A percentile compares a stretch with the other conserved stretches of the same genome.
Evolutionary conservation across 2,888 invertebrate species (phyloP).

Genomic region (Mellilla xanthometata): DNA sequence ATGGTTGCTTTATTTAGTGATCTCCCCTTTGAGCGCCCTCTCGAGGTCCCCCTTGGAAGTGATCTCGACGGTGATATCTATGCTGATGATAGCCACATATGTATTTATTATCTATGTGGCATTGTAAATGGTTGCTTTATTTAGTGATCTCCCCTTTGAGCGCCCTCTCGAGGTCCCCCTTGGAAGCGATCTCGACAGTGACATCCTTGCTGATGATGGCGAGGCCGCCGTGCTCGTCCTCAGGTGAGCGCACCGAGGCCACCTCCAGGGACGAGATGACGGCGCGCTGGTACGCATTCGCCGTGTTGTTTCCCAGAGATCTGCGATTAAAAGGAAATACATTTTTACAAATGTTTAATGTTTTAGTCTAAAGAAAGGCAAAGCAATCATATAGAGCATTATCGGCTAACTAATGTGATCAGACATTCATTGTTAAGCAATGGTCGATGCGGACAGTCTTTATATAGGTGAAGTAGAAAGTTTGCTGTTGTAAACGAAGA

Average conservation of each 20-base stretch:
- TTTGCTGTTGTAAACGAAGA: too few species aligned
- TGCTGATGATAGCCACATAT: slow-evolving; percentile 76
- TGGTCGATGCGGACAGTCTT: too few species aligned
- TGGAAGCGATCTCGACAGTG: slow-evolving; percentile 74
- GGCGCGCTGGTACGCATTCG: slow-evolving; percentile 95
- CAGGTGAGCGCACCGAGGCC: slow-evolving; percentile 41
- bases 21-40: slow-evolving; percentile 65
- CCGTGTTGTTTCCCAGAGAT: slow-evolving; percentile 92
- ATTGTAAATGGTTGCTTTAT: too few species aligned
- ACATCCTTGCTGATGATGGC: slow-evolving; percentile 76
- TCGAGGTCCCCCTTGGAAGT: slow-evolving; percentile 68
- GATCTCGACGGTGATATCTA: slow-evolving; percentile 75
- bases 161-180: slow-evolving; percentile 63
- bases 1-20: slow-evolving; percentile 44
- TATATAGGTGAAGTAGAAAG: too few species aligned
- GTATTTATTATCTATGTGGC: too few species aligned
- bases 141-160: slow-evolving; percentile 63
- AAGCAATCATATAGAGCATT: too few species aligned
- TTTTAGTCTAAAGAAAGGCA: too few species aligned
- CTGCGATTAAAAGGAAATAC: slow-evolving; percentile 81
- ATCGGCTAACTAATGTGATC: too few species aligned
- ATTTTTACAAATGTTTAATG: too few species aligned
- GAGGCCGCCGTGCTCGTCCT: slow-evolving; percentile 52
- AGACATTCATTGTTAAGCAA: too few species aligned
- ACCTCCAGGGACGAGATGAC: slow-evolving; percentile 94